These are phyloP conservation scores for Hyposmocoma kahamanoa DNA, from an alignment of 1,140 invertebrate species.

Conservation along the genomic window DNA sequence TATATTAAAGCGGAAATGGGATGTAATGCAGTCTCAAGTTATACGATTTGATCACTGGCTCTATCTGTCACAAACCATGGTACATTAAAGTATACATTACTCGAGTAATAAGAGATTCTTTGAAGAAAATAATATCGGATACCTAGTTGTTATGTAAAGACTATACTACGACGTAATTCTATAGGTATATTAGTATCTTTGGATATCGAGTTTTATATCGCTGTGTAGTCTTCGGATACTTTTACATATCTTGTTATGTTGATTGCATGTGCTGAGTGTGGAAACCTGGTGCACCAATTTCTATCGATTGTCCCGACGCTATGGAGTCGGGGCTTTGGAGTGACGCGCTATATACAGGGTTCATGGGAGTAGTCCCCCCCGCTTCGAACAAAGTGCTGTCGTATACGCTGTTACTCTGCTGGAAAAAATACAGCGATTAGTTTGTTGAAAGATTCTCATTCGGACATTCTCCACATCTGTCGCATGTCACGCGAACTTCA, in stretches of 20 bases:
- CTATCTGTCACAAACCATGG: conserved; percentile 31
- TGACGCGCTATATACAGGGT: conserved; percentile 82
- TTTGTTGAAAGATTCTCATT: too few relatives aligned
- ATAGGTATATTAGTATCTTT: conserved; percentile 31
- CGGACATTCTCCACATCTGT: too few relatives aligned
- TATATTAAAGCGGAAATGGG: conserved; percentile 37
- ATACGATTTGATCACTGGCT: conserved; percentile 47
- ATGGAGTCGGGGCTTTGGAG: conserved; percentile 85
- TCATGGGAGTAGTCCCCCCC: conserved; percentile 78
- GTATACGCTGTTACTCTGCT: conserved; percentile 83
- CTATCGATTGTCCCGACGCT: conserved; percentile 72
- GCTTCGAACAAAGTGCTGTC: conserved; percentile 86
- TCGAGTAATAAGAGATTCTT: conserved; percentile 30
- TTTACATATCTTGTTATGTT: conserved; percentile 46
- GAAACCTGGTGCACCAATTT: conserved; percentile 38
- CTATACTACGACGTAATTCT: not conserved
- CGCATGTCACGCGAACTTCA: too few relatives aligned
- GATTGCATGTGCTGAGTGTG: conserved; percentile 46
- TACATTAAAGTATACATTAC: not conserved
- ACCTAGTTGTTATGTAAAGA: not conserved
- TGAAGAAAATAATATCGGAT: conserved; percentile 11
- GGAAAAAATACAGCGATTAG: conserved; percentile 44
- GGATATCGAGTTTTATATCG: conserved; percentile 32
- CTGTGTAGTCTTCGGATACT: conserved; percentile 14
- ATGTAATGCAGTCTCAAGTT: conserved; percentile 36